These are phyloP conservation scores for Bombus cullumanus DNA, from an alignment of 1,140 invertebrate genomes.

Conservation along the genomic window DNA sequence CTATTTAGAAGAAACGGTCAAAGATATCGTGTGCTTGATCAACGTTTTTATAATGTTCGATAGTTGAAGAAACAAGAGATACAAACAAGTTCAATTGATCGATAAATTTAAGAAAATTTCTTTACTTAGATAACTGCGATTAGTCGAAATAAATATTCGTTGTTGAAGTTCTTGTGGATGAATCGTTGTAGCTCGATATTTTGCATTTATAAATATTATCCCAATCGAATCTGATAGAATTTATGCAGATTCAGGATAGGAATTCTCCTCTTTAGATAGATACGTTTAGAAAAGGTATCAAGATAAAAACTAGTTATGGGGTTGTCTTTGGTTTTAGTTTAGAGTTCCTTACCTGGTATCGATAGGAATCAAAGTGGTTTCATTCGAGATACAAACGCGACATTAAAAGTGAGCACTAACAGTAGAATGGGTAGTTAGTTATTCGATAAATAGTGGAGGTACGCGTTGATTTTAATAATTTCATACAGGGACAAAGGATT, in stretches of 20 bases:
- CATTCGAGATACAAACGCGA: too few species aligned
- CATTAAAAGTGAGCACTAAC: not conserved
- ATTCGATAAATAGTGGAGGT: not conserved
- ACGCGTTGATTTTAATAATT: not conserved
- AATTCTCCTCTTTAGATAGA: not conserved
- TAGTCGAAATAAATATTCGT: not conserved
- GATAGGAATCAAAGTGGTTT: not conserved
- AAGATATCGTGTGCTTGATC: not conserved
- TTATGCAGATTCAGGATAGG: not conserved
- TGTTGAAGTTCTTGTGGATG: not conserved
- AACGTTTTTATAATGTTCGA: not conserved
- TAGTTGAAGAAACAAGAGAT: not conserved
- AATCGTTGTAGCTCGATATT: not conserved
- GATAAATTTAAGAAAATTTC: not conserved
- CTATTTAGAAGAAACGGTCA: not conserved
- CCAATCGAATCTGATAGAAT: not conserved
- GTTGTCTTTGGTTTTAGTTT: not conserved
- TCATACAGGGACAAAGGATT: too few species aligned
- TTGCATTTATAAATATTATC: not conserved
- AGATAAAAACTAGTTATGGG: not conserved
- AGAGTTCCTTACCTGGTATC: not conserved
- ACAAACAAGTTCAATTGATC: not conserved
- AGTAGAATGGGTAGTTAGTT: slow-evolving; percentile 2
- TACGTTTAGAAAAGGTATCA: not conserved
- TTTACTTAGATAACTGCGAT: not conserved